Percentiles rank a stretch among this genome's conserved stretches.
Conservation (phyloP, 2,888 invertebrate genomes). For the Microchrysa polita region DNA sequence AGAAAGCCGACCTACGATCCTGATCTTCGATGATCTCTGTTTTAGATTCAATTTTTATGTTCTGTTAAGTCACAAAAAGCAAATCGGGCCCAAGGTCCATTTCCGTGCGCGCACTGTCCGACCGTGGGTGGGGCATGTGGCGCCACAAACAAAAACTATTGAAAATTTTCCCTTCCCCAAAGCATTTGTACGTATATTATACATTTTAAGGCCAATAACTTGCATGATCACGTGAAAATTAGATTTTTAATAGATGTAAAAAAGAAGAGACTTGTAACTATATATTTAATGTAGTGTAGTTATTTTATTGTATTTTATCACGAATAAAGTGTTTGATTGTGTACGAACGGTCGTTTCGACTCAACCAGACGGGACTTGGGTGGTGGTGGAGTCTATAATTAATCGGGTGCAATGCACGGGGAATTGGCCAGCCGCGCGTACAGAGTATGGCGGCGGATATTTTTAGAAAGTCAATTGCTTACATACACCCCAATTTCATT, state of each 20-base stretch:
- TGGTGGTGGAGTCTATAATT: slow-evolving; percentile 19
- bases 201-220: slow-evolving; percentile 38
- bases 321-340: slow-evolving; percentile 40
- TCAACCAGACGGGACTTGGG: neutral
- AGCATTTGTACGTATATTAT: slow-evolving; percentile 40
- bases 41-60: slow-evolving; percentile 15
- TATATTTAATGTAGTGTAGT: slow-evolving; percentile 43
- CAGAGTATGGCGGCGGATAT: slow-evolving; percentile 16
- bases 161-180: neutral
- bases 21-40: slow-evolving; percentile 21
- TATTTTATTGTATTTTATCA: slow-evolving; percentile 41
- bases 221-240: slow-evolving; percentile 29
- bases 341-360: neutral
- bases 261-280: slow-evolving; percentile 38
- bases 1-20: neutral
- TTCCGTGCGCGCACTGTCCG: neutral
- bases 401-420: slow-evolving; percentile 12
- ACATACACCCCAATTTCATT: slow-evolving; percentile 22
- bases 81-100: neutral
- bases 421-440: neutral
- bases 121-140: neutral
- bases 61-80: neutral
- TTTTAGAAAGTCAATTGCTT: slow-evolving; percentile 37
- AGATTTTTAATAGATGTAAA: slow-evolving; percentile 35
- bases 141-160: slow-evolving; percentile 1